A percentile compares a stretch with the other conserved stretches of the same genome.
Conservation (phyloP, 2,888 invertebrate genomes). For the Sinelater perroti region DNA sequence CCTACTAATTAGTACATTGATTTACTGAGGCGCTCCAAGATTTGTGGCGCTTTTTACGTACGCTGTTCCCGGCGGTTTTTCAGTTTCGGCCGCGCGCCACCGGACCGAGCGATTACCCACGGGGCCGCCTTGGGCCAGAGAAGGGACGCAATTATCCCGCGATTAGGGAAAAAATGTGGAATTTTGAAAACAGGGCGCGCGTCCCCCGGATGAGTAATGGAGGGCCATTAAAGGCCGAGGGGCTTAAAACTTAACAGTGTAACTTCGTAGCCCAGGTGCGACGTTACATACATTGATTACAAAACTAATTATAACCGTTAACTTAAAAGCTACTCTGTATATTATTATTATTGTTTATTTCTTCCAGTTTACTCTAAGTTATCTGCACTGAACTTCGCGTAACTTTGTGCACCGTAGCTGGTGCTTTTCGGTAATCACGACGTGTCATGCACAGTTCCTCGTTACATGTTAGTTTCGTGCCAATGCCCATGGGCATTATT, state of each 20-base stretch:
- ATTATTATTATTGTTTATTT: conserved; percentile 55
- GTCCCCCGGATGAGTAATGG: too few relatives aligned
- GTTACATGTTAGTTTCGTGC: conserved; percentile 6
- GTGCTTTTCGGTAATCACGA: too few relatives aligned
- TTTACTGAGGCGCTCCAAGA: conserved; percentile 44
- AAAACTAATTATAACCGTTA: conserved; percentile 58
- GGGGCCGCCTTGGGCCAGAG: too few relatives aligned
- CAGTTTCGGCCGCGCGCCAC: too few relatives aligned
- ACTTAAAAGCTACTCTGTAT: conserved; percentile 55
- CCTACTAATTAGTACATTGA: conserved; percentile 47
- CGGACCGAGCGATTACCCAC: too few relatives aligned
- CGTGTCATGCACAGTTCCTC: conserved; percentile 13
- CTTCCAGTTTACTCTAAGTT: conserved; percentile 40
- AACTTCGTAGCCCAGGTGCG: conserved; percentile 52
- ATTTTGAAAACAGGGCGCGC: too few relatives aligned
- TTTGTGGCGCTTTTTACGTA: conserved; percentile 43
- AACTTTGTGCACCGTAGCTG: too few relatives aligned
- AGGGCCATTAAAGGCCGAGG: not conserved
- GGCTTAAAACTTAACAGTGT: conserved; percentile 31
- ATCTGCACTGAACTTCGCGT: conserved; percentile 27
- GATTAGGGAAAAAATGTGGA: too few relatives aligned
- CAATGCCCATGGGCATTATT: conserved; percentile 5
- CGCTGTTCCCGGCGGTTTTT: conserved; percentile 26
- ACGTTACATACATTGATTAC: conserved; percentile 55
- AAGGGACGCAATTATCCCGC: too few relatives aligned